A percentile compares a stretch with the other conserved stretches of the same genome.
Conservation (phyloP, 2,797 vertebrate species). For the Phalloptychus januarius region DNA sequence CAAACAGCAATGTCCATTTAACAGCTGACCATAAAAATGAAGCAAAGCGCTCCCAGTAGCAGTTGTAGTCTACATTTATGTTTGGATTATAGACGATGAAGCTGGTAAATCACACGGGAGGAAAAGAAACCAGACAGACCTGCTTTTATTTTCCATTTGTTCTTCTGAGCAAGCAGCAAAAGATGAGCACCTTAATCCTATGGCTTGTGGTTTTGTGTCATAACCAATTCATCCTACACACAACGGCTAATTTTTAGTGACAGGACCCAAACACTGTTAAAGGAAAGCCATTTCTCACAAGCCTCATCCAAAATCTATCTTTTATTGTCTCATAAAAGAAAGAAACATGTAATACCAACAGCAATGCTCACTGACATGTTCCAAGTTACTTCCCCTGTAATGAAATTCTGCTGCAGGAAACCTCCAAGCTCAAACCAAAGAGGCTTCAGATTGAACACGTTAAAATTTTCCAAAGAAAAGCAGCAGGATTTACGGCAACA, state of each 20-base stretch:
- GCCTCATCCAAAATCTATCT: slow-evolving; percentile 78
- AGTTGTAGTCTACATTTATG: slow-evolving; percentile 31
- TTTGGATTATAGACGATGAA: slow-evolving; percentile 51
- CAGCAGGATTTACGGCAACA: slow-evolving; percentile 67
- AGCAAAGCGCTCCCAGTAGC: slow-evolving; percentile 7
- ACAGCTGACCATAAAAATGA: slow-evolving; percentile 27
- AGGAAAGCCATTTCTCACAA: slow-evolving; percentile 80
- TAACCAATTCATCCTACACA: slow-evolving; percentile 67
- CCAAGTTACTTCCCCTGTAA: slow-evolving; percentile 74
- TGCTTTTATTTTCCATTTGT: slow-evolving; percentile 74
- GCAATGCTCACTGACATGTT: slow-evolving; percentile 70
- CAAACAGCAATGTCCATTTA: slow-evolving; percentile 16
- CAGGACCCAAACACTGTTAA: slow-evolving; percentile 80
- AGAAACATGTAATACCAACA: slow-evolving; percentile 78
- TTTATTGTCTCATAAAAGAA: slow-evolving; percentile 84
- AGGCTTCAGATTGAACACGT: slow-evolving; percentile 51
- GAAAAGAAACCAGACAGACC: slow-evolving; percentile 62
- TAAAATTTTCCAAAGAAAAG: slow-evolving; percentile 60
- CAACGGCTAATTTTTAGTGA: slow-evolving; percentile 81
- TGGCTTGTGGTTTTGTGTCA: slow-evolving; percentile 73
- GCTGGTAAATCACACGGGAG: slow-evolving; percentile 46
- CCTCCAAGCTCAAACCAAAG: slow-evolving; percentile 40
- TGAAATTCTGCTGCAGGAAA: slow-evolving; percentile 65
- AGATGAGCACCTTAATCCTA: slow-evolving; percentile 73
- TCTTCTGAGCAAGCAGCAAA: slow-evolving; percentile 72